These are phyloP conservation scores for Parazoanthus atlanticus DNA, from an alignment of 92 coral and sea anemone genomes.

Conservation along the genomic window DNA sequence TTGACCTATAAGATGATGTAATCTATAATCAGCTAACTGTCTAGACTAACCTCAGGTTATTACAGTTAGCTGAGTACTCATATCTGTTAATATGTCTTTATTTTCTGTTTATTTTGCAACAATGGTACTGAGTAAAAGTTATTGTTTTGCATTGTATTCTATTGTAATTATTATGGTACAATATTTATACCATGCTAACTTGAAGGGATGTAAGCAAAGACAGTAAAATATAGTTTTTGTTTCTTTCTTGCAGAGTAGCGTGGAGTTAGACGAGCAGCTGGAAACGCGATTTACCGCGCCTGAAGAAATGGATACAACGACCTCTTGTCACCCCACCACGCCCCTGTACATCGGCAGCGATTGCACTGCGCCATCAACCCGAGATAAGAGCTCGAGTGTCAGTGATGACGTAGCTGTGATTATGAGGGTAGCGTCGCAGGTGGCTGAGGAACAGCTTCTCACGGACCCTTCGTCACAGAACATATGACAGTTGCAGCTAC, in stretches of 20 bases:
- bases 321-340: conserved; percentile 1
- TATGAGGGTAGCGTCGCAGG: conserved; percentile 11
- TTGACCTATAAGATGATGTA: no score
- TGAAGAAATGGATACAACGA: background rate
- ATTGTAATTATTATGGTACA: no score
- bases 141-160: no score
- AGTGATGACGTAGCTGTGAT: conserved; percentile 9
- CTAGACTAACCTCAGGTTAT: no score
- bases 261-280: background rate
- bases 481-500: conserved; percentile 84
- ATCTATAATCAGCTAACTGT: no score
- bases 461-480: conserved; percentile 21
- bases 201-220: background rate
- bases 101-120: no score
- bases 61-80: no score
- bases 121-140: no score
- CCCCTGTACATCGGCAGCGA: background rate
- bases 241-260: background rate
- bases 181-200: no score
- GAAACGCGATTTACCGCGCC: background rate
- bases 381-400: no score
- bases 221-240: background rate
- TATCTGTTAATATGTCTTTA: no score
- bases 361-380: background rate
- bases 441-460: background rate